These are phyloP conservation scores for Hermatobates lingyangjiaoensis DNA, from an alignment of 1,140 invertebrate genomes.

Conservation along the genomic window DNA sequence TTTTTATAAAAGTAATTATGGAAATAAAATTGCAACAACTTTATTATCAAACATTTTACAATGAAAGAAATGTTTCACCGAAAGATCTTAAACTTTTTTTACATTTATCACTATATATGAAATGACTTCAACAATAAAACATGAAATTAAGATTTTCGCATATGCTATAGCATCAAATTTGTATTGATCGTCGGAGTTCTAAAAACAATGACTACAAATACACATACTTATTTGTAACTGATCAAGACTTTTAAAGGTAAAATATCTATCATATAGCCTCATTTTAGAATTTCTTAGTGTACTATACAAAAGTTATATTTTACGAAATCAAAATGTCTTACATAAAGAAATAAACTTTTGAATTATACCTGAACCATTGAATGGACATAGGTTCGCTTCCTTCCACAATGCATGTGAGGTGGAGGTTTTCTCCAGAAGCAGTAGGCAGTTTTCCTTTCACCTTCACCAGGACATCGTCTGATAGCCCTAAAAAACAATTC, in stretches of 20 bases:
- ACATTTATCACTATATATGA: too few species aligned
- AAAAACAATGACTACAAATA: neutral
- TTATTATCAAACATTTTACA: too few species aligned
- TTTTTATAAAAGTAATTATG: too few species aligned
- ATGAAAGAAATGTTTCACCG: too few species aligned
- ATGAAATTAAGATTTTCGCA: too few species aligned
- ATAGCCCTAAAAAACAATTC: constrained; percentile 8
- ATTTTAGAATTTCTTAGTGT: neutral
- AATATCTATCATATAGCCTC: neutral
- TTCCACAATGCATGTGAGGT: constrained; percentile 4
- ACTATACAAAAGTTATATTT: neutral
- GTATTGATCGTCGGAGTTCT: neutral
- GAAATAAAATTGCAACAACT: too few species aligned
- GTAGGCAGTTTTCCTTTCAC: constrained; percentile 4
- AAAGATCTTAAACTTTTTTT: too few species aligned
- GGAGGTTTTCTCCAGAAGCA: constrained; percentile 1
- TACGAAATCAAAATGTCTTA: neutral
- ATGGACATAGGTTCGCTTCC: constrained; percentile 8
- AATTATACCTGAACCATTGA: constrained; percentile 11
- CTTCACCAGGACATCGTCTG: constrained; percentile 2
- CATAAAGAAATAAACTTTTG: constrained; percentile 1
- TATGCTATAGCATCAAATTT: too few species aligned
- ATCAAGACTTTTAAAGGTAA: too few species aligned
- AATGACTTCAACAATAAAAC: too few species aligned
- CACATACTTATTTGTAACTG: neutral